Evolutionary conservation across 2,113 vertebrate species (phyloP), one percentile per base, ranked within the genome.

Genomic region (Prietella phreatophila): DNA sequence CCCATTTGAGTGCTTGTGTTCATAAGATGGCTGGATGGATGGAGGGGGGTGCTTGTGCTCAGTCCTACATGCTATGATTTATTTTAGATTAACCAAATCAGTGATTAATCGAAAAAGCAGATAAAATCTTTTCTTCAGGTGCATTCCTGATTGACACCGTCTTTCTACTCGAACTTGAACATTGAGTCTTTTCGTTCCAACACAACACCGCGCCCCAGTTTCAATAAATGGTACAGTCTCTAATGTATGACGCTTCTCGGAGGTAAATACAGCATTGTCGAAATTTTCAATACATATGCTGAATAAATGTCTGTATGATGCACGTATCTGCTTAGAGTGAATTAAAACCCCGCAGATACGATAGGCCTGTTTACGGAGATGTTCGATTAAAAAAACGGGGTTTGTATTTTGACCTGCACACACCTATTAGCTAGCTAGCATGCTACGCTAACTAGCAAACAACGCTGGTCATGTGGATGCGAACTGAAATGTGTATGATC

Each of bases 211-310:
- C 20, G 42, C 6, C 69, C 0, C 1, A 7, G 13, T 47, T 47
- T 20, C 1, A 11, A 7, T 27, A 33, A 83, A 92, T 96, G 92
- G 93, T 89, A 87, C 87, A 13, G 88, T 39, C 94, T 88, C 93
- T 90, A 92, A 95, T 96, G 95, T 95, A 90, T 81, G 88, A 93
- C 91, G 87, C 89, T 84, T 91, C 85, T 71, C 91, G 83, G 93
- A 91, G 94, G 95, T 96, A 95, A 93, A 92, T 91, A 91, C 89
- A 92, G 82, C 58, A 22, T 39, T 50, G 87, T 47, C 25, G 22
- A 86, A 87, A 85, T 84, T 86, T 76, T 89, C 55, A 90, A 81
- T 79, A 65, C 15, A 50, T 86, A 36, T 84, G 58, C 36, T 55
- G 33, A 75, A 63, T 79, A 56, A 76, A 9, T 27, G 89, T 91